These are phyloP conservation scores for Lamproptera curius DNA, from an alignment of 2,888 invertebrate species.

Conservation along the genomic window DNA sequence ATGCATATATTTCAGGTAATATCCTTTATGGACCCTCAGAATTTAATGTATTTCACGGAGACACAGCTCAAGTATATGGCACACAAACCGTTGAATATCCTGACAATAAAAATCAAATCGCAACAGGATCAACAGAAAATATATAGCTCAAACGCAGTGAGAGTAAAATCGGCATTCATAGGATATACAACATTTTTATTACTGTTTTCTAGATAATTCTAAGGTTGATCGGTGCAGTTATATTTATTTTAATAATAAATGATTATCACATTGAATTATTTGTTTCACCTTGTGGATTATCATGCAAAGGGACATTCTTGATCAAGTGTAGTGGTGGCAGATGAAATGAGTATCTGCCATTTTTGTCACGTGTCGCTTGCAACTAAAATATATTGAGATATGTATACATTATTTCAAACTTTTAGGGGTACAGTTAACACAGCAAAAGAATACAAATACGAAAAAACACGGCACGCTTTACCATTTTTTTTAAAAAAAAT, in stretches of 20 bases:
- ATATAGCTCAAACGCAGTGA: constrained; percentile 6
- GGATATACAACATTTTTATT: constrained; percentile 7
- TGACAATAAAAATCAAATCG: constrained; percentile 45
- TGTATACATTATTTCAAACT: too few relatives aligned
- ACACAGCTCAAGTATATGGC: constrained; percentile 46
- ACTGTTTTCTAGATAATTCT: constrained; percentile 3
- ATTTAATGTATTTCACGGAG: constrained; percentile 46
- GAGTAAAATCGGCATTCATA: not conserved
- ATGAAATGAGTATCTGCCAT: constrained; percentile 53
- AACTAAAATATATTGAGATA: constrained; percentile 50
- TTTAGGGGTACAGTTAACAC: too few relatives aligned
- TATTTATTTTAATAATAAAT: not conserved
- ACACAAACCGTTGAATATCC: constrained; percentile 49
- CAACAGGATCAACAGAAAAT: constrained; percentile 31
- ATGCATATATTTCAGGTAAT: constrained; percentile 51
- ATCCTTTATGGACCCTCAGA: constrained; percentile 46
- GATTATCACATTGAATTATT: not conserved
- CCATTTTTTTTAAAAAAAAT: too few relatives aligned
- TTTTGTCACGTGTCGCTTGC: constrained; percentile 44
- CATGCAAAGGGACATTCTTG: constrained; percentile 32
- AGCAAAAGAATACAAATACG: too few relatives aligned
- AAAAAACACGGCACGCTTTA: too few relatives aligned
- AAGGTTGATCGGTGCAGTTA: constrained; percentile 4
- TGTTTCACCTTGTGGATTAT: too few relatives aligned
- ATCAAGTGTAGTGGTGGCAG: constrained; percentile 49